phyloP scores from a whole-genome alignment of 2,888 invertebrate species.

The Seladonia tumulorum region DNA sequence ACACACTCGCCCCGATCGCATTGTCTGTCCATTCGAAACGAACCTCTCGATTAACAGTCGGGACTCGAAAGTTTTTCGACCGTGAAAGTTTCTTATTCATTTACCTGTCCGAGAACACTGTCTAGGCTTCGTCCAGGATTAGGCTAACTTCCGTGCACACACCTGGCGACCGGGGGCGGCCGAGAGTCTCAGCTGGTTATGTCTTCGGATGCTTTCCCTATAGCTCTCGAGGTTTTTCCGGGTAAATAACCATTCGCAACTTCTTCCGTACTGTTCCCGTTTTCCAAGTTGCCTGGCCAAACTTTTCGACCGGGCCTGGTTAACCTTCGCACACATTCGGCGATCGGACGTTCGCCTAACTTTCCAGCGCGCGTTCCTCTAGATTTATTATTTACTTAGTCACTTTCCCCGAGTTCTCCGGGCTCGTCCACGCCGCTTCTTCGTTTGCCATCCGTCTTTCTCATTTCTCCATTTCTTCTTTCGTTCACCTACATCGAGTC shows the following conservation, averaged over 20 bases:
- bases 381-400: conserved; percentile 8
- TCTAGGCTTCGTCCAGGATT: background rate
- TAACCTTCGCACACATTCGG: conserved; percentile 8
- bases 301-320: background rate
- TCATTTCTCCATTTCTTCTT: background rate
- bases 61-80: background rate
- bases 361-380: background rate
- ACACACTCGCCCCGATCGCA: background rate
- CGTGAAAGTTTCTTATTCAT: conserved; percentile 1
- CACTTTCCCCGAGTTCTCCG: background rate
- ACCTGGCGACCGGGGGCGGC: background rate
- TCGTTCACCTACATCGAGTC: background rate
- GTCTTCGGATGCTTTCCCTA: background rate
- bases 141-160: background rate
- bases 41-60: background rate
- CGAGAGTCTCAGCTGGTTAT: conserved; percentile 5
- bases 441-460: background rate
- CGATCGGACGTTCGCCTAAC: background rate
- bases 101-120: background rate
- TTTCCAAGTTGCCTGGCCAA: background rate
- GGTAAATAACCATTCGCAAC: conserved; percentile 3
- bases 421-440: background rate
- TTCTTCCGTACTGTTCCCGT: background rate
- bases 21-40: background rate
- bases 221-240: background rate